phyloP scores from a whole-genome alignment of 2,888 invertebrate genomes.

The Gisinianus flammeolus region DNA sequence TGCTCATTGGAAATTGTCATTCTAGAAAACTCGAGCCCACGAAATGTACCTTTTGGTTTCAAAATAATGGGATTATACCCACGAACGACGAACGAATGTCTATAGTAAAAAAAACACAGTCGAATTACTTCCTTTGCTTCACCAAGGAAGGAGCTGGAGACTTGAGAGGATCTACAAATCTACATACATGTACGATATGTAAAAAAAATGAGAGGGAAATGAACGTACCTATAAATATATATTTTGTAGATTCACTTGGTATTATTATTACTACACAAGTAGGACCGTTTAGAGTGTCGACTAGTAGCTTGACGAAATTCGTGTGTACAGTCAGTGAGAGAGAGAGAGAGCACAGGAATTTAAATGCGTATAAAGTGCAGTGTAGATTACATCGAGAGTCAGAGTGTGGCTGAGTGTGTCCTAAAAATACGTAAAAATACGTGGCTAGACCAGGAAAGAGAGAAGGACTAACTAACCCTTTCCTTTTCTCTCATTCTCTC shows the following conservation, averaged over 20 bases:
- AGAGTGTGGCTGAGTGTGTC: conserved; percentile 40
- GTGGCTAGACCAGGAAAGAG: conserved; percentile 36
- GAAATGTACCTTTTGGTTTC: conserved; percentile 17
- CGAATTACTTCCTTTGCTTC: too few relatives aligned
- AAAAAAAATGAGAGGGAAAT: too few relatives aligned
- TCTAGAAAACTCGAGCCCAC: not conserved
- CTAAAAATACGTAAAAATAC: conserved; percentile 45
- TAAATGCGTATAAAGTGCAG: conserved; percentile 30
- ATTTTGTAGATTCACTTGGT: too few relatives aligned
- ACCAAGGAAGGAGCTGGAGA: too few relatives aligned
- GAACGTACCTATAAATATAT: too few relatives aligned
- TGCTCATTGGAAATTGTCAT: not conserved
- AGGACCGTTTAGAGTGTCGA: not conserved
- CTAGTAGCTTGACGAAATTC: conserved; percentile 12
- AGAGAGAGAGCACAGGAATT: conserved; percentile 19
- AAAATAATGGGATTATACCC: conserved; percentile 9
- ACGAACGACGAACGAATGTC: too few relatives aligned
- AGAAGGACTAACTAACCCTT: conserved; percentile 42
- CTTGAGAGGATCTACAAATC: not conserved
- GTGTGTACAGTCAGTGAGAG: too few relatives aligned
- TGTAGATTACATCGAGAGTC: conserved; percentile 34
- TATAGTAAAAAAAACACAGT: too few relatives aligned
- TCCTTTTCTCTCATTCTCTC: conserved; percentile 26
- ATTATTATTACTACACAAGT: too few relatives aligned
- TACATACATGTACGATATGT: not conserved